These are phyloP conservation scores for Sycobia sp. DNA, from an alignment of 1,140 invertebrate species.

Conservation along the genomic window DNA sequence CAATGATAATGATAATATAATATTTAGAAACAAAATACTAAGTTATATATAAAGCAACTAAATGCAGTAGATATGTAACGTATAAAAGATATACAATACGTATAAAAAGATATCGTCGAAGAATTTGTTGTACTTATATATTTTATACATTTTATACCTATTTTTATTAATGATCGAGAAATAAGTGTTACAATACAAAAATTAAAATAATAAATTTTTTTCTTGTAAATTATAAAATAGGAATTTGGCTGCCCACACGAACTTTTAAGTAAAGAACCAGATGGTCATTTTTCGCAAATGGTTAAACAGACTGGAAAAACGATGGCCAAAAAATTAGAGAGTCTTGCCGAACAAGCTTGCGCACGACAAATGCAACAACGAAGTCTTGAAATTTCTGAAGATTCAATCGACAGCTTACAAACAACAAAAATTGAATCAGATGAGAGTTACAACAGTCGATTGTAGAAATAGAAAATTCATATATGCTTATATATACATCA, in stretches of 20 bases:
- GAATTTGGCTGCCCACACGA: slow-evolving; percentile 75
- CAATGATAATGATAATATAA: too few relatives aligned
- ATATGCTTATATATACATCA: background rate
- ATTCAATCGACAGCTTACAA: background rate
- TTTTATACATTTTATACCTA: too few relatives aligned
- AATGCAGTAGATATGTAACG: too few relatives aligned
- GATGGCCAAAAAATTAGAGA: slow-evolving; percentile 51
- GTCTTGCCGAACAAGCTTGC: slow-evolving; percentile 23
- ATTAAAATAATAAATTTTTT: too few relatives aligned
- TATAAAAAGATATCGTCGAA: too few relatives aligned
- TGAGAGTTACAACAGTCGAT: slow-evolving; percentile 7
- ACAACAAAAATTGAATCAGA: background rate
- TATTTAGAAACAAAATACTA: too few relatives aligned
- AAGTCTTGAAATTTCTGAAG: slow-evolving; percentile 17
- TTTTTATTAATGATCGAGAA: too few relatives aligned
- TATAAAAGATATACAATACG: too few relatives aligned
- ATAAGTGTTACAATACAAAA: too few relatives aligned
- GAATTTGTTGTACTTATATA: too few relatives aligned
- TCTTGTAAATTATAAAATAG: too few relatives aligned
- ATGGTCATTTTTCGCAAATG: slow-evolving; percentile 61
- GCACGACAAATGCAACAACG: slow-evolving; percentile 20
- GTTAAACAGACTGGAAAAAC: slow-evolving; percentile 63
- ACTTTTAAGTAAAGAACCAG: slow-evolving; percentile 63
- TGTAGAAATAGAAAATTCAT: slow-evolving; percentile 17
- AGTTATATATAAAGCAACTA: too few relatives aligned